Base-by-base conservation (phyloP, 2,888 invertebrate genomes). In the Drosophila recens region DNA sequence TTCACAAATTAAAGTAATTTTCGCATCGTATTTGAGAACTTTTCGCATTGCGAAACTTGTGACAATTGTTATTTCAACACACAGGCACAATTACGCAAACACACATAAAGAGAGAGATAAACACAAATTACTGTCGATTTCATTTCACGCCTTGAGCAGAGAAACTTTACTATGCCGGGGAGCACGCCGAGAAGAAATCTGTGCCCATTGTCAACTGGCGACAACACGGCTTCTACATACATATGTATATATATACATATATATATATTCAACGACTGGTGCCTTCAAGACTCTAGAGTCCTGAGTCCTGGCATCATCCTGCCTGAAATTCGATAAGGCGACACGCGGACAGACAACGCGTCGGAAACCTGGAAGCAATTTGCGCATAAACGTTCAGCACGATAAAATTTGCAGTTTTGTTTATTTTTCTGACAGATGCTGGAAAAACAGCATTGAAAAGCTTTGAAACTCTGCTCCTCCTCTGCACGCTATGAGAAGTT, bases 351-450 rank as follows among this genome's bases (percentile, higher is more conserved):
- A 67, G 68, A 74, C 65, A 71, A 48, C 77, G 67, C 72, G 56
- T 36, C 34, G 72, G 49, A 87, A 87, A 87, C 87, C 87, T 87
- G 89, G 80, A 85, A 90, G 88, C 87, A 88, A 87, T 87, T 87
- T 90, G 90, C 86, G 86, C 86, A 82, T 89, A 89, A 87, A 85
- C 90, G 90, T 87, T 87, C 78, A 77, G 76, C 66, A 80, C 87
- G 87, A 87, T 87, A 87, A 87, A 90, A 90, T 88, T 87, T 80
- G 77, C 88, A 90, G 90, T 88, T 90, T 80, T 88, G 89, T 89
- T 90, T 90, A 90, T 90, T 90, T 89, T 84, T 71, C 82, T 84
- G 89, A 84, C 90, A 89, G 89, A 82, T 86, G 79, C 75, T 80
- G 75, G 40, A 59, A 72, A 65, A 72, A 67, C 40, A 67, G 72